These are phyloP conservation scores for Nephrocerus scutellatus DNA, from an alignment of 2,888 invertebrate species.

Conservation along the genomic window DNA sequence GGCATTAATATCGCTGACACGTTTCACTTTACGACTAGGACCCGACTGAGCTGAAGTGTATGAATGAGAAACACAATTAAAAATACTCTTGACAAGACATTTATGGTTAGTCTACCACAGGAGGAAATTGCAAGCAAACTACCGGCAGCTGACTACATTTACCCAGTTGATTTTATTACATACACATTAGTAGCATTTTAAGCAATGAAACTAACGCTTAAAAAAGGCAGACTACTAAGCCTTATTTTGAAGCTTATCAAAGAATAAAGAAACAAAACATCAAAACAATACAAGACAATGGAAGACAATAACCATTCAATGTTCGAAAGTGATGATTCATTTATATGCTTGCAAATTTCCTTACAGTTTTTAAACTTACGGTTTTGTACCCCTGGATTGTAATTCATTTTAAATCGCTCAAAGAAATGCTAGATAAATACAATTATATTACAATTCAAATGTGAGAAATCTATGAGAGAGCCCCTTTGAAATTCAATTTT, in stretches of 20 bases:
- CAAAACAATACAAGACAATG: neutral
- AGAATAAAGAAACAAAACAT: neutral
- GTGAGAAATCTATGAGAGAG: too few species aligned
- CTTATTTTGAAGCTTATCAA: neutral
- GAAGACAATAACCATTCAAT: neutral
- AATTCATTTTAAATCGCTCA: constrained; percentile 44
- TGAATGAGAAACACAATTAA: constrained; percentile 12
- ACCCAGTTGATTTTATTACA: too few species aligned
- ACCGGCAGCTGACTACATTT: constrained; percentile 7
- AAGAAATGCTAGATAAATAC: too few species aligned
- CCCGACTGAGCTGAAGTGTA: constrained; percentile 37
- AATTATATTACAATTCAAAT: too few species aligned
- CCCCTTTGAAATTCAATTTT: too few species aligned
- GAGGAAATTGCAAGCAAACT: constrained; percentile 35
- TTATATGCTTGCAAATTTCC: constrained; percentile 38
- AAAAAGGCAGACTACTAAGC: constrained; percentile 15
- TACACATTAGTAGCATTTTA: too few species aligned
- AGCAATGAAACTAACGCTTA: constrained; percentile 18
- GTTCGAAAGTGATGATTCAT: neutral
- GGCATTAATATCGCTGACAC: constrained; percentile 63
- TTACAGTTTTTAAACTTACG: constrained; percentile 47
- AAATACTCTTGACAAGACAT: constrained; percentile 6
- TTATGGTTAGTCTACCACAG: constrained; percentile 8
- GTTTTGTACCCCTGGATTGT: constrained; percentile 43
- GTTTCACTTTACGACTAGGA: constrained; percentile 47